These are phyloP conservation scores for Julus scanicus DNA, from an alignment of 2,888 invertebrate genomes.

Conservation along the genomic window DNA sequence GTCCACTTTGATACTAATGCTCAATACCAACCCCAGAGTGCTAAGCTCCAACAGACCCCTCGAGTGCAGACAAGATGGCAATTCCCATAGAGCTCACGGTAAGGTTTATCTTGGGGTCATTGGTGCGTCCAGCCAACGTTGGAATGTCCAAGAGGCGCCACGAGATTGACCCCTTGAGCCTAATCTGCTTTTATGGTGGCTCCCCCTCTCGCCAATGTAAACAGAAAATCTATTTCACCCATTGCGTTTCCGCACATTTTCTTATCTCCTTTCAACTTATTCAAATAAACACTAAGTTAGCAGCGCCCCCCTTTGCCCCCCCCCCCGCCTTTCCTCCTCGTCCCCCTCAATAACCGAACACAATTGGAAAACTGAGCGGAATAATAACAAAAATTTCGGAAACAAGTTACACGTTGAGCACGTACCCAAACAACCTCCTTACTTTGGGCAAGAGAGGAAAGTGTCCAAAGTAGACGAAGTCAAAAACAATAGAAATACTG, in stretches of 20 bases:
- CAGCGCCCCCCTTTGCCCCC: slow-evolving; percentile 10
- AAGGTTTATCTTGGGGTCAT: neutral
- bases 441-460: neutral
- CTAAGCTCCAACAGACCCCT: neutral
- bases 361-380: neutral
- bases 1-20: neutral
- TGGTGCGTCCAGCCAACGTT: neutral
- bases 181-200: slow-evolving; percentile 19
- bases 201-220: slow-evolving; percentile 19
- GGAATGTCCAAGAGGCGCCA: slow-evolving; percentile 11
- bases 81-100: neutral
- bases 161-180: slow-evolving; percentile 19
- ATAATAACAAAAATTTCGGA: neutral
- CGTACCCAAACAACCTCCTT: neutral
- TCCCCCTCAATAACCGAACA: neutral
- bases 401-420: neutral
- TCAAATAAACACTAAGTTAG: neutral
- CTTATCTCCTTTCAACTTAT: neutral
- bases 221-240: neutral
- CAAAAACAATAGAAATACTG: no score
- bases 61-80: neutral
- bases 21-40: neutral
- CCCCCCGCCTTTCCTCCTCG: neutral
- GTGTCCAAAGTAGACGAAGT: neutral
- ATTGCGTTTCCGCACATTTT: neutral